Base-by-base conservation (phyloP, 2,888 invertebrate genomes). In the Pristionchus maxplancki region DNA sequence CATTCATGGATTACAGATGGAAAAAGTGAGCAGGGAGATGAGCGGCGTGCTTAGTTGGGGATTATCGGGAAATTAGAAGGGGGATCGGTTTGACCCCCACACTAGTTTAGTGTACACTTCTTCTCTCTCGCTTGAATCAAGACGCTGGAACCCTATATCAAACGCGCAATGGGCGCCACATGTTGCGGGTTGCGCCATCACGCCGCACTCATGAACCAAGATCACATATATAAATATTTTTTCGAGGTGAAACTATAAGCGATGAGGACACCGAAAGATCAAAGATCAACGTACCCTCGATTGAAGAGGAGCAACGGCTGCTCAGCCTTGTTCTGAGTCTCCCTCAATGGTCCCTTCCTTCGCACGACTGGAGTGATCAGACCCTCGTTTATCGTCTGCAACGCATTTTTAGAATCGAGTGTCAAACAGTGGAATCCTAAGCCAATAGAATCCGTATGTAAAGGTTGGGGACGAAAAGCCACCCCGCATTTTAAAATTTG, bases 361-460 rank as follows among this genome's bases (percentile, higher is more conserved):
- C 94, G 89, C 11, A 93, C 91, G 17, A 94, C 92, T 4, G 93
- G 93, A 44, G 93, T 93, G 64, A 93, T 92, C 28, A 93, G 89
- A 71, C 93, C 94, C 88, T 94, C 94, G 89, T 93, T 94, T 82
- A 95, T 93, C 87, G 93, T 92, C 91, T 93, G 89, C 34, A 91
- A 50, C 67, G 44, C 44, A 44, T 11, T 64, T 8, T 5, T 64
- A n/a, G 64, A 64, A 31, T 64, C 2, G 24, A 31, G 11, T n/a
- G n/a, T n/a, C n/a, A n/a, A n/a, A n/a, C n/a, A n/a, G n/a, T n/a
- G n/a, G n/a, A n/a, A n/a, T n/a, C n/a, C n/a, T n/a, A n/a, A n/a
- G n/a, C n/a, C n/a, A n/a, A n/a, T n/a, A n/a, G n/a, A n/a, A n/a
- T n/a, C n/a, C n/a, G n/a, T n/a, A n/a, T n/a, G n/a, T n/a, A n/a